These are phyloP conservation scores for Crepidodera aurea DNA, from an alignment of 2,888 invertebrate genomes.

Conservation along the genomic window DNA sequence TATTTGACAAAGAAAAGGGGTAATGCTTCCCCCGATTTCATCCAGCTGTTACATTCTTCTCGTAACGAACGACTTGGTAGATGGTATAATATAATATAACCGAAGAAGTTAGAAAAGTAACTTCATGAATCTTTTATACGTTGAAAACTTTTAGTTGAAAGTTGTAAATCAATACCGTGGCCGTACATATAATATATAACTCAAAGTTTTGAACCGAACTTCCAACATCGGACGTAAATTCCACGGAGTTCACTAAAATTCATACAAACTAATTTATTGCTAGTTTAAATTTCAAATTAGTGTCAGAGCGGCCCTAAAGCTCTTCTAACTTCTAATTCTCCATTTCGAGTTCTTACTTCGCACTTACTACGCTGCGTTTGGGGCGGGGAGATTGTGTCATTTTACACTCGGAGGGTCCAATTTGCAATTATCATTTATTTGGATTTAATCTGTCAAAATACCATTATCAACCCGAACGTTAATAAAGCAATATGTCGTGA, in stretches of 20 bases:
- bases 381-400: constrained; percentile 48
- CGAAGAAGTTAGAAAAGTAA: constrained; percentile 37
- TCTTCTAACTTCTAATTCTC: constrained; percentile 55
- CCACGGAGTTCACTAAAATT: constrained; percentile 54
- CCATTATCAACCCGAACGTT: constrained; percentile 32
- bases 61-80: constrained; percentile 31
- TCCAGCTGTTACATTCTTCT: constrained; percentile 28
- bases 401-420: constrained; percentile 47
- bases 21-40: constrained; percentile 25
- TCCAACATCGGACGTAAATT: constrained; percentile 46
- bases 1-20: constrained; percentile 38
- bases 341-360: constrained; percentile 55
- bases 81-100: constrained; percentile 28
- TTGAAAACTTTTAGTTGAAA: constrained; percentile 37
- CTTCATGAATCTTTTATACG: constrained; percentile 44
- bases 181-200: constrained; percentile 31
- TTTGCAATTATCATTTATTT: constrained; percentile 54
- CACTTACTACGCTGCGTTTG: constrained; percentile 47
- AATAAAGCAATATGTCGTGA: constrained; percentile 19
- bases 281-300: constrained; percentile 61
- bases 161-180: constrained; percentile 38
- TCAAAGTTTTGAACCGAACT: constrained; percentile 47
- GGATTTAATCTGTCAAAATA: constrained; percentile 49
- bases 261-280: constrained; percentile 58
- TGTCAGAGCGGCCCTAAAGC: constrained; percentile 56